Percentiles rank a stretch among this genome's conserved stretches.
Evolutionary conservation across 2,113 vertebrate species (phyloP).

Genomic region (Passer domesticus): DNA sequence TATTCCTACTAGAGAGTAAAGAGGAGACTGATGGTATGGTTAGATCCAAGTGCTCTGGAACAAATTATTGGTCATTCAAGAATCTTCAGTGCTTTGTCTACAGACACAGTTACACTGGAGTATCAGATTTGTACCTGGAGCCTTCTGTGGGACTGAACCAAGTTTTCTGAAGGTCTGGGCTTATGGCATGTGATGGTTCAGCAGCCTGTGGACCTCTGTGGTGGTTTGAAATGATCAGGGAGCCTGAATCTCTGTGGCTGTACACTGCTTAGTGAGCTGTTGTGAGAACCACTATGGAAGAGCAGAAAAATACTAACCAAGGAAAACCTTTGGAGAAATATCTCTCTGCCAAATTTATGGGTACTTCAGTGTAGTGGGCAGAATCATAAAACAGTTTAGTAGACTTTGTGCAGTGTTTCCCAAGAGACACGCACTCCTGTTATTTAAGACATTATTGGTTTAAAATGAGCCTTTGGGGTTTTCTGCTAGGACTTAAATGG

Average conservation of each 20-base stretch:
- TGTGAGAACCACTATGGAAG: background rate
- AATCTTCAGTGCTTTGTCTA: background rate
- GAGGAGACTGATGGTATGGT: background rate
- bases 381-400: slow-evolving; percentile 17
- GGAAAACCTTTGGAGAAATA: background rate
- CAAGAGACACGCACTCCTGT: background rate
- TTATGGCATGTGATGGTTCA: background rate
- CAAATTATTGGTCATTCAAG: background rate
- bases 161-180: background rate
- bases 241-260: background rate
- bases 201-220: background rate
- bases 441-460: slow-evolving; percentile 26
- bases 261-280: background rate
- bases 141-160: background rate
- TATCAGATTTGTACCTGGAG: background rate
- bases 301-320: background rate
- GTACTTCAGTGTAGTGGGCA: background rate
- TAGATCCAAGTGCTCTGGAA: background rate
- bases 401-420: slow-evolving; percentile 1
- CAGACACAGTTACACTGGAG: background rate
- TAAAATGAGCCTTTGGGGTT: background rate
- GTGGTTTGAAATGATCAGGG: background rate
- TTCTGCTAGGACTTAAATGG: background rate
- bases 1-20: background rate
- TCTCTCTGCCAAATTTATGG: background rate